Evolutionary conservation across 2,113 vertebrate genomes (phyloP).

Genomic region (Crotalus horridus): DNA sequence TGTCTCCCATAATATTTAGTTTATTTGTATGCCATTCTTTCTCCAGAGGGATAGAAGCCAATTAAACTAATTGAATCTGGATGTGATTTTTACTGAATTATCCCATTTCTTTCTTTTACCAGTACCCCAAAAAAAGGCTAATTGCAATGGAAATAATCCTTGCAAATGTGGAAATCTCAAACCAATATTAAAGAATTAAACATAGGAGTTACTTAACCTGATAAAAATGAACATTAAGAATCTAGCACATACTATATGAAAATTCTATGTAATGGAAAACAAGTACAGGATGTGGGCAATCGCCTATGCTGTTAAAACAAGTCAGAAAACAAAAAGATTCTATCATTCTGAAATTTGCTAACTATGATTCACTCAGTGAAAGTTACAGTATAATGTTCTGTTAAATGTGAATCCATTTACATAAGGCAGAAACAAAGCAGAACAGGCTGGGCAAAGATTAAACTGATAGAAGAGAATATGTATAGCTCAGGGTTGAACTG

Average conservation of each 20-base stretch:
- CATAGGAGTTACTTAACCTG: neutral
- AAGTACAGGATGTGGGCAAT: neutral
- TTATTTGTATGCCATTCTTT: neutral
- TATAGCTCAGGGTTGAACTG: no score
- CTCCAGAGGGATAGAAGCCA: neutral
- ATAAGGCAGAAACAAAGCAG: neutral
- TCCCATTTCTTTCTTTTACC: neutral
- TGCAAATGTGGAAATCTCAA: neutral
- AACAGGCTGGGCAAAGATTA: neutral
- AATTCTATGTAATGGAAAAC: neutral
- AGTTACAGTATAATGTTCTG: neutral
- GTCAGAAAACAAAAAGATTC: neutral
- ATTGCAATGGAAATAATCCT: neutral
- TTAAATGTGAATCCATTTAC: neutral
- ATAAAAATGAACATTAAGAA: neutral
- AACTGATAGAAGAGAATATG: no score
- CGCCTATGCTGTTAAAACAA: neutral
- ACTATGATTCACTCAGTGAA: neutral
- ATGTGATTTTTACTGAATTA: neutral
- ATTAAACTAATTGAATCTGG: neutral
- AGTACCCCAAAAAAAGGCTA: neutral
- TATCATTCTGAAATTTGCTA: neutral
- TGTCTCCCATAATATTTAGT: neutral
- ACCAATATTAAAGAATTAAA: neutral
- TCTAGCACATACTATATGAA: neutral